A percentile compares a stretch with the other conserved stretches of the same genome.
phyloP scores from a whole-genome alignment of 2,113 vertebrate species.

The Apteryx owenii region DNA sequence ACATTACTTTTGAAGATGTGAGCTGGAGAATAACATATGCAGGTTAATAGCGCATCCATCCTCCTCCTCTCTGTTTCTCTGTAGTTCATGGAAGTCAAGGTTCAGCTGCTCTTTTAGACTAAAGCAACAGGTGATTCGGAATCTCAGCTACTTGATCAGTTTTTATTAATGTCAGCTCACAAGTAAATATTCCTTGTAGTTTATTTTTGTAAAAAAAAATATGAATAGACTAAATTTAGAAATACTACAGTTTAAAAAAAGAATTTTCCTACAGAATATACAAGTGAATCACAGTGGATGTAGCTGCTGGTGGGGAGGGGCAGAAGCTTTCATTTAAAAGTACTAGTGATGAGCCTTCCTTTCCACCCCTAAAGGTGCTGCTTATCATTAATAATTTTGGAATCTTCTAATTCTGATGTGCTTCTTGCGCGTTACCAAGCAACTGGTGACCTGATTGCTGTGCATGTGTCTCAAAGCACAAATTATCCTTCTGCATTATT shows the following conservation, averaged over 20 bases:
- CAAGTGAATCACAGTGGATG: not conserved
- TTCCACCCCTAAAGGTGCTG: constrained; percentile 64
- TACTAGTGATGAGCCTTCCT: constrained; percentile 45
- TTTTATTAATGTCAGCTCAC: not conserved
- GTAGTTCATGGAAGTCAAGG: not conserved
- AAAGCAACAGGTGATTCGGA: not conserved
- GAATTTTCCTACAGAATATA: not conserved
- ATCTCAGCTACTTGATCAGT: not conserved
- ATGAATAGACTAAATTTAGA: not conserved
- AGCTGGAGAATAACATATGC: not conserved
- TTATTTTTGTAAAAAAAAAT: not conserved
- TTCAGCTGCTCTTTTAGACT: not conserved
- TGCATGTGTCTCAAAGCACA: constrained; percentile 56
- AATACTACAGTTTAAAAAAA: not conserved
- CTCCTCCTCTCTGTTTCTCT: not conserved
- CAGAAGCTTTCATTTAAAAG: constrained; percentile 21
- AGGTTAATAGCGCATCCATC: not conserved
- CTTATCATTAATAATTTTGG: constrained; percentile 61
- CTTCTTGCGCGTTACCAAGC: constrained; percentile 65
- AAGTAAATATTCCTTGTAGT: not conserved
- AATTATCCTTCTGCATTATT: constrained; percentile 9
- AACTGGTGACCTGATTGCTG: constrained; percentile 49
- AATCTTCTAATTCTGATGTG: constrained; percentile 48
- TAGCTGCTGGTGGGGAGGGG: not conserved
- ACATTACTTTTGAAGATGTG: not conserved